Evolutionary conservation across 2,888 invertebrate species (phyloP).

Genomic region (Heteropelma amictum): DNA sequence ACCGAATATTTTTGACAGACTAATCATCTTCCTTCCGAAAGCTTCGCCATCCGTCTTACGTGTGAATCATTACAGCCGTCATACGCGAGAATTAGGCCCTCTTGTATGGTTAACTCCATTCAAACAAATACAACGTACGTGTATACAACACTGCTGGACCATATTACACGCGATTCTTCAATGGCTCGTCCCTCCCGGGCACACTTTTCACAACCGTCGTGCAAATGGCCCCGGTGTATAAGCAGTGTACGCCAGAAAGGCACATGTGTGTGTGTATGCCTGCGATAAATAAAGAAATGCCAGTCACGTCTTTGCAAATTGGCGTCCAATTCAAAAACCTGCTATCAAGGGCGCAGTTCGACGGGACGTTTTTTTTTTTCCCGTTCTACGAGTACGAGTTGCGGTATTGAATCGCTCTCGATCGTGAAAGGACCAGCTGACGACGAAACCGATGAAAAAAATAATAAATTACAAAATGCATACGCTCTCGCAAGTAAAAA

Average conservation of each 20-base stretch:
- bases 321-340: conserved; percentile 37
- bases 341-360: conserved; percentile 14
- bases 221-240: conserved; percentile 9
- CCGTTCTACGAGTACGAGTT: neutral
- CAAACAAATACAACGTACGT: neutral
- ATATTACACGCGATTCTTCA: conserved; percentile 45
- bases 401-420: neutral
- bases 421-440: neutral
- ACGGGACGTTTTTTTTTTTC: neutral
- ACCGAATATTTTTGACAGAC: conserved; percentile 19
- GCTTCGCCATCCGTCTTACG: conserved; percentile 17
- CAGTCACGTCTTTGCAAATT: conserved; percentile 37
- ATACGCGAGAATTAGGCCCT: conserved; percentile 22
- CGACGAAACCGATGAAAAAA: neutral
- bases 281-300: conserved; percentile 25
- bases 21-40: conserved; percentile 34
- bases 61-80: conserved; percentile 29
- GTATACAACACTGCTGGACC: conserved; percentile 20
- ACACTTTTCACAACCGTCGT: conserved; percentile 21
- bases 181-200: conserved; percentile 28
- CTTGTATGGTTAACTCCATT: conserved; percentile 17
- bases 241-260: conserved; percentile 3
- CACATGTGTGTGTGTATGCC: neutral
- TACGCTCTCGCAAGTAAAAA: no score
- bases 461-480: no score